A percentile compares a stretch with the other conserved stretches of the same genome.
Conservation (phyloP, 2,888 invertebrate species). For the Malachius bipustulatus region DNA sequence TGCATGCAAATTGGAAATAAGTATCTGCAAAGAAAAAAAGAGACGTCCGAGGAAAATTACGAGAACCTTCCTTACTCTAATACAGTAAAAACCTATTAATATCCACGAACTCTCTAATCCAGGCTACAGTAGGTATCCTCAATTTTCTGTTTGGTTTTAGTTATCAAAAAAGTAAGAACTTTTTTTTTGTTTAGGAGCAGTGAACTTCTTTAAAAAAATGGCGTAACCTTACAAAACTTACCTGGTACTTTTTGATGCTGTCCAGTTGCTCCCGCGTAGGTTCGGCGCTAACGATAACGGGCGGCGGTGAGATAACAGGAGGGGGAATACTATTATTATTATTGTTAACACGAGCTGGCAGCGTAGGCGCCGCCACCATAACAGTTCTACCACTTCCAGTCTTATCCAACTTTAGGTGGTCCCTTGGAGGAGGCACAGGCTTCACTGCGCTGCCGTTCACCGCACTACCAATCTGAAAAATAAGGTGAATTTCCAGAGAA, state of each 20-base stretch:
- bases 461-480: slow-evolving; percentile 33
- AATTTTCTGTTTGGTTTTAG: no score
- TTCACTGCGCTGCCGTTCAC: slow-evolving; percentile 23
- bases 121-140: no score
- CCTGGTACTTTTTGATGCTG: slow-evolving; percentile 87
- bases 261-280: slow-evolving; percentile 82
- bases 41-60: no score
- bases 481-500: no score
- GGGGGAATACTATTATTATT: slow-evolving; percentile 38
- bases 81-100: no score
- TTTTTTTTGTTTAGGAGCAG: no score
- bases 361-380: slow-evolving; percentile 54
- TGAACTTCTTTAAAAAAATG: no score
- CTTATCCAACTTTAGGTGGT: slow-evolving; percentile 51
- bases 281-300: slow-evolving; percentile 32
- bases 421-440: slow-evolving; percentile 52
- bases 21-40: no score
- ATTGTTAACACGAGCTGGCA: slow-evolving; percentile 50
- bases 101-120: no score
- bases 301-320: slow-evolving; percentile 17
- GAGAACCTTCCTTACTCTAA: no score
- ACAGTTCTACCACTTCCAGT: slow-evolving; percentile 48
- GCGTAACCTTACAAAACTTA: slow-evolving; percentile 35
- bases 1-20: no score
- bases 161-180: no score